Percentiles rank a stretch among this genome's conserved stretches.
phyloP scores from a whole-genome alignment of 2,888 invertebrate genomes.

The Diaphora mendica region DNA sequence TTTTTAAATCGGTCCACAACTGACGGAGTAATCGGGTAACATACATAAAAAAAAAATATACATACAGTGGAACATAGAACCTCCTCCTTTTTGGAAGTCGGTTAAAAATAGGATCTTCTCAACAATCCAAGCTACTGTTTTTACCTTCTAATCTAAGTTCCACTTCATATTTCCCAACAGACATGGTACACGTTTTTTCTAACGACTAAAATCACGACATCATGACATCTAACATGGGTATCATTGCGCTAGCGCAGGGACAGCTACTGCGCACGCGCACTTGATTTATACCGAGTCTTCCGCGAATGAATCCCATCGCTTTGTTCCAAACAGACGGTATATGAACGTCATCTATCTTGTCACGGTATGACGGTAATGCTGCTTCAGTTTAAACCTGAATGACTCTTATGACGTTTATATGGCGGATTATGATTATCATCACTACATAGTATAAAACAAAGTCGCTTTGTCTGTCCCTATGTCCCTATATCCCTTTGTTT shows the following conservation, averaged over 20 bases:
- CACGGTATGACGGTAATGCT: constrained; percentile 55
- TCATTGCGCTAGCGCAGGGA: constrained; percentile 35
- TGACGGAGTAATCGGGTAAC: too few species aligned
- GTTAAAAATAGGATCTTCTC: background rate
- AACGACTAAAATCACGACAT: constrained; percentile 18
- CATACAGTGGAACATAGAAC: too few species aligned
- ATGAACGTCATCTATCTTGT: constrained; percentile 51
- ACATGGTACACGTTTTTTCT: constrained; percentile 8
- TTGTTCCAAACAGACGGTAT: constrained; percentile 22
- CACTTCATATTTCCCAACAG: constrained; percentile 6
- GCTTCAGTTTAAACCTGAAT: constrained; percentile 29
- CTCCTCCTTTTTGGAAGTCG: too few species aligned
- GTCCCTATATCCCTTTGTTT: too few species aligned
- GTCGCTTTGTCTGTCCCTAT: too few species aligned
- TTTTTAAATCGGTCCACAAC: too few species aligned
- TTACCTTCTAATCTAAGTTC: background rate
- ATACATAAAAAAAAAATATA: too few species aligned
- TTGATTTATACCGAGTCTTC: constrained; percentile 53
- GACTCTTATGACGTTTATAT: constrained; percentile 17
- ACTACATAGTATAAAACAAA: too few species aligned
- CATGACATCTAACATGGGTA: constrained; percentile 23
- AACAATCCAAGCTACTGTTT: background rate
- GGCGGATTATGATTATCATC: constrained; percentile 1
- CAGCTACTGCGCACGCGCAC: constrained; percentile 61
- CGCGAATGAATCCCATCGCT: constrained; percentile 11